Conservation (phyloP, 2,113 vertebrate species). For the Irena cyanogastra region DNA sequence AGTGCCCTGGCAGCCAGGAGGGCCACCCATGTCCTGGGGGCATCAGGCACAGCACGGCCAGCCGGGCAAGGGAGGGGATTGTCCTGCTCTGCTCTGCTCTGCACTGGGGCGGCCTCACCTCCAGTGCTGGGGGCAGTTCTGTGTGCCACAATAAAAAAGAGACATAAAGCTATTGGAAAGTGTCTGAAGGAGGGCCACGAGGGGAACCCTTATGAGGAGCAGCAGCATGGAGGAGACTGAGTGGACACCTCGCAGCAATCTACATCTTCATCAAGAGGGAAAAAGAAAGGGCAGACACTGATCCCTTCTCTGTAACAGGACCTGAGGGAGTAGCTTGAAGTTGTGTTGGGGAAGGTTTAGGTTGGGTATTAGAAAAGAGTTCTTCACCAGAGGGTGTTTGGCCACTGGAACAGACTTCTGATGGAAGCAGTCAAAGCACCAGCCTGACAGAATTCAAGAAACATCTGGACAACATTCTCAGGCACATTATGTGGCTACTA, state of each 20-base stretch:
- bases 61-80: neutral
- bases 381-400: neutral
- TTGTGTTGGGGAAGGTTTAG: neutral
- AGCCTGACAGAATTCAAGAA: neutral
- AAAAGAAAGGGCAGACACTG: neutral
- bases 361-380: neutral
- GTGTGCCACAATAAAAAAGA: accelerated
- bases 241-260: no score
- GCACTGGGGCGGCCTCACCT: neutral
- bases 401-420: neutral
- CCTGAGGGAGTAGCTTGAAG: neutral
- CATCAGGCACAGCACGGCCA: neutral
- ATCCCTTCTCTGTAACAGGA: no score
- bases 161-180: neutral
- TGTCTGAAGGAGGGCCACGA: no score
- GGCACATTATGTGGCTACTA: neutral
- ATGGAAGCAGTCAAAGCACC: neutral
- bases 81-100: neutral
- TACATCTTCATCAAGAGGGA: neutral
- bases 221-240: neutral
- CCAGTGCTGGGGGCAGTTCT: neutral
- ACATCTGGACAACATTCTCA: neutral
- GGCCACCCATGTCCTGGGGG: accelerated
- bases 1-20: neutral
- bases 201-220: accelerated